Conservation (phyloP, 2,797 vertebrate genomes). For the Dendrocincla fuliginosa region DNA sequence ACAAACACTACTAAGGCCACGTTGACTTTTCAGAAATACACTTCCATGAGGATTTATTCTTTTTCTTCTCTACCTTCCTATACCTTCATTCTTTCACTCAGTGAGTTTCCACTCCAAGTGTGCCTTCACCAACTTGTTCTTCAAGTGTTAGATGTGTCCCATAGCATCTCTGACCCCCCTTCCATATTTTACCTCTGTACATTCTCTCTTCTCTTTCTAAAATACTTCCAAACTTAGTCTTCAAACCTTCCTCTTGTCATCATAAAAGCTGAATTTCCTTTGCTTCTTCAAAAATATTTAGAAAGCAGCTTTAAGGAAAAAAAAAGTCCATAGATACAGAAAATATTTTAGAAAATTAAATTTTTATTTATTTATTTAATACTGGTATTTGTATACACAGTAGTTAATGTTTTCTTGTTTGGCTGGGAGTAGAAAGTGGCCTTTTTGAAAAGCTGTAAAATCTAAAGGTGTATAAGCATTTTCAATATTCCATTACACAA, state of each 20-base stretch:
- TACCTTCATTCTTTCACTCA: not conserved
- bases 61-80: not conserved
- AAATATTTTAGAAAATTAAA: not conserved
- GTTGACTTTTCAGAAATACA: not conserved
- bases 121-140: not conserved
- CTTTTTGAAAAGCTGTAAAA: not conserved
- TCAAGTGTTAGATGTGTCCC: not conserved
- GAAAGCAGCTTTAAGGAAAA: not conserved
- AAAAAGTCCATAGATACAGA: rapidly evolving
- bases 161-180: not conserved
- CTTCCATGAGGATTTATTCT: rapidly evolving
- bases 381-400: not conserved
- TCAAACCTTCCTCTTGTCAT: not conserved
- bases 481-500: not conserved
- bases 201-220: not conserved
- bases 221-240: not conserved
- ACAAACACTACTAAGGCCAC: rapidly evolving
- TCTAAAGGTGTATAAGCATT: not conserved
- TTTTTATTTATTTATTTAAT: not conserved
- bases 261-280: not conserved
- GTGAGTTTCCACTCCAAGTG: not conserved
- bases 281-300: not conserved
- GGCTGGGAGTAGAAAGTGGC: not conserved
- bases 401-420: not conserved
- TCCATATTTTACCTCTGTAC: not conserved